Percentiles rank a stretch among this genome's conserved stretches.
Conservation (phyloP, 37 sponge, comb jelly and placozoan genomes). For the Crambe crambe region DNA sequence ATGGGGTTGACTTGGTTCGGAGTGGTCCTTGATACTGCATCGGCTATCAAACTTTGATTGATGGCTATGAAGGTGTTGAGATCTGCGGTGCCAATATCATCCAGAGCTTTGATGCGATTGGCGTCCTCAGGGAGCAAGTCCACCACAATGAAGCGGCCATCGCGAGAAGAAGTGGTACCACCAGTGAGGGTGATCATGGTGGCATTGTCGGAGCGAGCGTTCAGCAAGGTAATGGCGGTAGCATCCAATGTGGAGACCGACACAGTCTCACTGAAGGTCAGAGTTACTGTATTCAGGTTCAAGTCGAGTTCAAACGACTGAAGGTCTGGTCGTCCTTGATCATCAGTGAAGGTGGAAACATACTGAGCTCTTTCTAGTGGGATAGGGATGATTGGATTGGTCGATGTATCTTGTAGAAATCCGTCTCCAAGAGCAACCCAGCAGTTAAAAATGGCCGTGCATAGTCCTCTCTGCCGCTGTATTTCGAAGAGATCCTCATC, state of each 20-base stretch:
- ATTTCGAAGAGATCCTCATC: conserved; percentile 63
- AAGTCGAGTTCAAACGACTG: conserved; percentile 68
- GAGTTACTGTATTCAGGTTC: conserved; percentile 57
- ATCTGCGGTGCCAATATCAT: conserved; percentile 52
- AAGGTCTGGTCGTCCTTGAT: conserved; percentile 60
- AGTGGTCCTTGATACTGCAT: conserved; percentile 48
- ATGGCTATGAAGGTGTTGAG: conserved; percentile 78
- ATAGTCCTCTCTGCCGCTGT: conserved; percentile 69
- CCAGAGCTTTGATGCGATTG: conserved; percentile 61
- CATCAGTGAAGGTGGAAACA: conserved; percentile 58
- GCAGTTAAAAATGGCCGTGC: conserved; percentile 83
- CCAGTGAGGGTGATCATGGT: conserved; percentile 49
- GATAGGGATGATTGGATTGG: conserved; percentile 55
- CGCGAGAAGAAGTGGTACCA: conserved; percentile 53
- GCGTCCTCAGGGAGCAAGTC: conserved; percentile 62
- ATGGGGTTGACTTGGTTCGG: conserved; percentile 62
- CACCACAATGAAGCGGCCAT: conserved; percentile 59
- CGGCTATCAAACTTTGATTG: conserved; percentile 48
- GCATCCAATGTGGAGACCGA: conserved; percentile 59
- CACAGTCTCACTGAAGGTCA: conserved; percentile 85
- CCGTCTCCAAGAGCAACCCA: conserved; percentile 76
- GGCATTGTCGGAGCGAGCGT: conserved; percentile 29
- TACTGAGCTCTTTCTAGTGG: conserved; percentile 52
- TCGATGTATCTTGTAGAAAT: conserved; percentile 70
- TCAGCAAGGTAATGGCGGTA: conserved; percentile 57